Evolutionary conservation across 2,888 invertebrate species (phyloP), one percentile per base, ranked within the genome.

Genomic region (Xanthorhoe designata): DNA sequence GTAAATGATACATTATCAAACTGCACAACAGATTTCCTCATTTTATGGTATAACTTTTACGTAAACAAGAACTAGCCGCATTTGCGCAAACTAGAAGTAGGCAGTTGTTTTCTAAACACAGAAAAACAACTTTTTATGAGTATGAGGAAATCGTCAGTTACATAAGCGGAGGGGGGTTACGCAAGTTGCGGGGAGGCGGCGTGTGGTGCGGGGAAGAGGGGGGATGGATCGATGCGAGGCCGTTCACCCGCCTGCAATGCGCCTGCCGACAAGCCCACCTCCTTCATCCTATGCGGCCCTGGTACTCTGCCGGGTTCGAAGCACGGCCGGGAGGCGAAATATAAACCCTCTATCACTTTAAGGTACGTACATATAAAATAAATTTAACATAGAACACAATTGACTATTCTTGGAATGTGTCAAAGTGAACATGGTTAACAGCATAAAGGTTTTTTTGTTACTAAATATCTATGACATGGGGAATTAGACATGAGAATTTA

Each of bases 191-290:
- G 57, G 61, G 66, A 77, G 77, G 80, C 65, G 75, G 63, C 70
- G 51, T 38, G 35, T 38, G 18, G 50, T 19, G 58, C 18, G 59
- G 70, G 73, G 71, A 64, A 55, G 73, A 66, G 68, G 69, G 75
- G 76, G 74, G 74, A 45, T 74, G 81, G 92, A 92, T 92, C 93
- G 92, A 92, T 92, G 92, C 85, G 85, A 86, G 92, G 93, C 88
- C 90, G 90, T 92, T 92, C 89, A 92, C 92, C 92, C 92, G 92
- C 91, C 92, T 91, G 91, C 92, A 92, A 88, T 92, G 92, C 92
- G 92, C 90, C 89, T 87, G 81, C 75, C 79, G 74, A 66, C 71
- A 62, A 70, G 74, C 78, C 70, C 74, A 70, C 77, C 67, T 73
- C 80, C 75, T 71, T 62, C 70, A 64, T 66, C 68, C 75, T 55